These are phyloP conservation scores for Palythoa heliodiscus DNA, from an alignment of 92 coral and sea anemone genomes.

Conservation along the genomic window DNA sequence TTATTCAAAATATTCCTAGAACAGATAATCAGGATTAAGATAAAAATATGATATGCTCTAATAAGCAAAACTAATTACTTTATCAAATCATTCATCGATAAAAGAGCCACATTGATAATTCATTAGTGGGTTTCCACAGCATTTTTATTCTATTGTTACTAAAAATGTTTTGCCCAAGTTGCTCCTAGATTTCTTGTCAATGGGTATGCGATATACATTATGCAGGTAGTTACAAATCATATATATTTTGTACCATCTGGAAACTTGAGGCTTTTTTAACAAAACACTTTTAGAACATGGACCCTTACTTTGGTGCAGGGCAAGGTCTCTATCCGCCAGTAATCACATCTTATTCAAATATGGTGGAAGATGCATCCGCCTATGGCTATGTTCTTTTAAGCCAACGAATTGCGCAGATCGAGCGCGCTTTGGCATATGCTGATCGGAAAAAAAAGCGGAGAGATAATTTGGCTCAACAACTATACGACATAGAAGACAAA, in stretches of 20 bases:
- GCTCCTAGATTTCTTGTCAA: not conserved
- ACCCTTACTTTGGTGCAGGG: not conserved
- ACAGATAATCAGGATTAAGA: too few species aligned
- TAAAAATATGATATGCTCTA: too few species aligned
- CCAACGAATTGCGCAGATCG: conserved; percentile 9
- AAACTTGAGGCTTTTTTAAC: not conserved
- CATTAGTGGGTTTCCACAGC: not conserved
- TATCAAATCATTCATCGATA: not conserved
- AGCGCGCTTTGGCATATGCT: conserved; percentile 12
- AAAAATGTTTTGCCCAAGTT: not conserved
- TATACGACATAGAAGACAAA: conserved; percentile 35
- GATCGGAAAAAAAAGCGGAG: conserved; percentile 6
- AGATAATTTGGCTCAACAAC: conserved; percentile 27
- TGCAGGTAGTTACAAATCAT: not conserved
- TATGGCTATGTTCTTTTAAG: not conserved
- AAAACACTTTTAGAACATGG: not conserved
- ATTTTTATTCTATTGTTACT: not conserved
- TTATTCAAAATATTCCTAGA: too few species aligned
- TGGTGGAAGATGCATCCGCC: not conserved
- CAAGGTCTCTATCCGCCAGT: not conserved
- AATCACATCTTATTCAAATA: not conserved
- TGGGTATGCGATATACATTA: not conserved
- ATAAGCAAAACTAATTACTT: not conserved
- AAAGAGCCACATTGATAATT: not conserved
- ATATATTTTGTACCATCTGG: not conserved